Conservation (phyloP, 1,140 invertebrate species). For the Drosophila ohnishii region DNA sequence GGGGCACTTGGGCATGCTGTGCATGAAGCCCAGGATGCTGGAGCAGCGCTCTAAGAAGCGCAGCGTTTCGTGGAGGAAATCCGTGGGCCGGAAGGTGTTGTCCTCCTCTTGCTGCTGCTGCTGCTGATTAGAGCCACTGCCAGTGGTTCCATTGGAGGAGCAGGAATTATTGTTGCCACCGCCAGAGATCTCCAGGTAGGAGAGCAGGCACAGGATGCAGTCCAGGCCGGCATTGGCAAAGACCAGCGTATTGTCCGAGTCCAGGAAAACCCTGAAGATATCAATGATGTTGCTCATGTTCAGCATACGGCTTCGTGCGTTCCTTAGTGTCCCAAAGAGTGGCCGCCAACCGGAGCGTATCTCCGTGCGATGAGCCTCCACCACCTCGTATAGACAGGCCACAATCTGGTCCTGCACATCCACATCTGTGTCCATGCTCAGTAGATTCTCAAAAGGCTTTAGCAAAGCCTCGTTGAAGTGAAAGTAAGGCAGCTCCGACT, state of each 20-base stretch:
- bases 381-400: conserved; percentile 96
- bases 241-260: conserved; percentile 95
- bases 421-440: conserved; percentile 94
- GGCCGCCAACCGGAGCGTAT: conserved; percentile 97
- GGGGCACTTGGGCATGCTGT: conserved; percentile 96
- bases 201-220: conserved; percentile 94
- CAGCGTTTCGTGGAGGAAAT: conserved; percentile 92
- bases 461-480: conserved; percentile 97
- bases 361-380: conserved; percentile 95
- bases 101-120: conserved; percentile 76
- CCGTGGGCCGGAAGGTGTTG: conserved; percentile 84
- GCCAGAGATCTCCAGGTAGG: conserved; percentile 83
- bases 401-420: conserved; percentile 96
- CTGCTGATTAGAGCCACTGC: background rate
- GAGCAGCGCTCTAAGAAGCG: conserved; percentile 93
- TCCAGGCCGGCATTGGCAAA: conserved; percentile 97
- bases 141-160: conserved; percentile 63
- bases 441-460: conserved; percentile 96
- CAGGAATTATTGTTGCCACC: conserved; percentile 79
- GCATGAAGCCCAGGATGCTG: conserved; percentile 94
- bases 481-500: conserved; percentile 94
- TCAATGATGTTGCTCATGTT: conserved; percentile 91
- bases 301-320: conserved; percentile 87
- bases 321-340: conserved; percentile 93
- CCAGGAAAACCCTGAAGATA: conserved; percentile 95